Conservation (phyloP, 2,888 invertebrate genomes). For the Mythimna vitellina region DNA sequence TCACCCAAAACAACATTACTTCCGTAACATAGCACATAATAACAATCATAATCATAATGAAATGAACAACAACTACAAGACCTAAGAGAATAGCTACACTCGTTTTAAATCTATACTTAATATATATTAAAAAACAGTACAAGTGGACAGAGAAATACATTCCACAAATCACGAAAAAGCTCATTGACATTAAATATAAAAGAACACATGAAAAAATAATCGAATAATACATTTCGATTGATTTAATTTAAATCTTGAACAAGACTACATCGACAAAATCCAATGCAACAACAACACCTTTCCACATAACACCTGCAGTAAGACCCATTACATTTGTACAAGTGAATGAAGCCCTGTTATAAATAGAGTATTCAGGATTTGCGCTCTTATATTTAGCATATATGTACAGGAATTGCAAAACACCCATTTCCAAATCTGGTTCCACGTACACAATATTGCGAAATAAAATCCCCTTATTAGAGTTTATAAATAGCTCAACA, state of each 20-base stretch:
- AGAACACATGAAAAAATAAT: too few relatives aligned
- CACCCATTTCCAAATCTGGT: background rate
- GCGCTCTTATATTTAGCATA: conserved; percentile 1
- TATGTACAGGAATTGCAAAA: background rate
- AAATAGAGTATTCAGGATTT: background rate
- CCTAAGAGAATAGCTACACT: background rate
- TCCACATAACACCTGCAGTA: background rate
- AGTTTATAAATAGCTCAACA: background rate
- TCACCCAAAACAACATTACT: background rate
- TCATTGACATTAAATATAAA: background rate
- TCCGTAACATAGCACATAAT: too few relatives aligned
- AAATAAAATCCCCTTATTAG: background rate
- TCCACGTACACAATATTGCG: background rate
- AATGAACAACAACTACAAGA: background rate
- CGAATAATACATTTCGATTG: background rate
- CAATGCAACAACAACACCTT: background rate
- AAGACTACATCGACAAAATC: conserved; percentile 14
- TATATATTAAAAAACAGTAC: background rate
- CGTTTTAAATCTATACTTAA: background rate
- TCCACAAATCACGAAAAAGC: background rate
- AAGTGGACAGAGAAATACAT: background rate
- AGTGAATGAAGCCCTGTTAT: background rate
- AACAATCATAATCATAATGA: background rate
- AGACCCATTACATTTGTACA: background rate
- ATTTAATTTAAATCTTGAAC: conserved; percentile 13